Percentiles rank a stretch among this genome's conserved stretches.
These are phyloP conservation scores for Anastrepha ludens DNA, from an alignment of 1,140 invertebrate genomes.

Conservation along the genomic window DNA sequence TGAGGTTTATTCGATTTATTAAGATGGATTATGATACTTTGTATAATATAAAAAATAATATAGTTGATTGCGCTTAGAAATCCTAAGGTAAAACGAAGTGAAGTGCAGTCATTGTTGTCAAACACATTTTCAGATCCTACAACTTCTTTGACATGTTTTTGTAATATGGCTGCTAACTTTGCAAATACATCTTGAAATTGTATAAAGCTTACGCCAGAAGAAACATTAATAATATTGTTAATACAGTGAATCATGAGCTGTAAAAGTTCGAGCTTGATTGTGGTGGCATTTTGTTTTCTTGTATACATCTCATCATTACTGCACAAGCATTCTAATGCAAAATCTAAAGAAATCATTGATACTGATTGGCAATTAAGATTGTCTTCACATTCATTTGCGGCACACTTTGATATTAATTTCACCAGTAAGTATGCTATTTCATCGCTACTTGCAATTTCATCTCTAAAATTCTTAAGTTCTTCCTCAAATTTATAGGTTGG, in stretches of 20 bases:
- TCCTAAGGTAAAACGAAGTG: neutral
- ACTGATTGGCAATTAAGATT: constrained; percentile 60
- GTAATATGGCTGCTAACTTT: constrained; percentile 32
- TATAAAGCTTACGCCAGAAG: constrained; percentile 57
- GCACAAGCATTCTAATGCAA: constrained; percentile 66
- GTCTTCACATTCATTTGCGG: constrained; percentile 62
- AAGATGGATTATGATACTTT: constrained; percentile 60
- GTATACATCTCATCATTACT: constrained; percentile 54
- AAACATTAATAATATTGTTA: constrained; percentile 64
- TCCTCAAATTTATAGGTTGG: constrained; percentile 9
- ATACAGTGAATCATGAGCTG: constrained; percentile 66
- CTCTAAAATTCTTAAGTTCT: constrained; percentile 61
- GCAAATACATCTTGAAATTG: constrained; percentile 60
- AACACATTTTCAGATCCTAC: neutral
- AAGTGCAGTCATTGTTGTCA: neutral
- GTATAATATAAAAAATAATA: constrained; percentile 68
- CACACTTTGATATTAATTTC: constrained; percentile 65
- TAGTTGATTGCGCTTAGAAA: constrained; percentile 52
- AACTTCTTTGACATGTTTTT: constrained; percentile 6
- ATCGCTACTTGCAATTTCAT: constrained; percentile 64
- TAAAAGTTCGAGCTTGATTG: constrained; percentile 68
- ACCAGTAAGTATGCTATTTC: constrained; percentile 68
- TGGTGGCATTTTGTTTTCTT: constrained; percentile 60
- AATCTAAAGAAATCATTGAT: constrained; percentile 67
- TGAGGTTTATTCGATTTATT: constrained; percentile 37